Percentiles rank a stretch among this genome's conserved stretches.
phyloP scores from a whole-genome alignment of 2,113 vertebrate species.

The Cromileptes altivelis region DNA sequence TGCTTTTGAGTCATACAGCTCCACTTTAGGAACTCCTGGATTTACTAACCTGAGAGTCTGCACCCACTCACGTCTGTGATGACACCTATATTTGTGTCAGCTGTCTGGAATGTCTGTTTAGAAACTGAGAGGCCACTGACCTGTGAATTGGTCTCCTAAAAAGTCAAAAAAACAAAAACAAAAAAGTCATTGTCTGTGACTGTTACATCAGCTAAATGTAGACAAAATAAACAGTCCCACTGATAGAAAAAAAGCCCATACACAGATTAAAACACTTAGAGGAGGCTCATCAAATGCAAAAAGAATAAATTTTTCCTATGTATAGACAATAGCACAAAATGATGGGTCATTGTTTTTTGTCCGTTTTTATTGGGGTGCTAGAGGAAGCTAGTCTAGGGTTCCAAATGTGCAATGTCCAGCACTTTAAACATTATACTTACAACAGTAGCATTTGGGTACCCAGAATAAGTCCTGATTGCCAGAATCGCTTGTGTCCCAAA shows the following conservation, averaged over 20 bases:
- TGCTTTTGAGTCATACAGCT: background rate
- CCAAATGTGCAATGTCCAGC: too few species aligned
- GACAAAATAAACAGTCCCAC: background rate
- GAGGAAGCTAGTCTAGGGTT: too few species aligned
- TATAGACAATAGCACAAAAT: too few species aligned
- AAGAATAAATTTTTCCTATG: too few species aligned
- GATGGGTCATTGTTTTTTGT: background rate
- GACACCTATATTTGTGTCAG: conserved; percentile 35
- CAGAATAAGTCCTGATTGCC: conserved; percentile 61
- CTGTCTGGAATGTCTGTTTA: conserved; percentile 37
- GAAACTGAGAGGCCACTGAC: conserved; percentile 50
- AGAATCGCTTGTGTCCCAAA: conserved; percentile 66
- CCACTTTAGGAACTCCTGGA: background rate
- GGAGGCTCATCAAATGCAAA: background rate
- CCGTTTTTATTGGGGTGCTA: too few species aligned
- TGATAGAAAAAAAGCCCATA: background rate
- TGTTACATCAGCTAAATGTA: background rate
- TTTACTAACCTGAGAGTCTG: conserved; percentile 42
- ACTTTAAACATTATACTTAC: conserved; percentile 30
- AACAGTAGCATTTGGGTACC: conserved; percentile 45
- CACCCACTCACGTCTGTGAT: conserved; percentile 63
- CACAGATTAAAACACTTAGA: background rate
- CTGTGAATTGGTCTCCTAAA: conserved; percentile 47
- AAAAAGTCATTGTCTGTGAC: background rate
- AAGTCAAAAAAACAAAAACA: background rate